Evolutionary conservation across 2,888 invertebrate genomes (phyloP).

Genomic region (Sinelater perroti): DNA sequence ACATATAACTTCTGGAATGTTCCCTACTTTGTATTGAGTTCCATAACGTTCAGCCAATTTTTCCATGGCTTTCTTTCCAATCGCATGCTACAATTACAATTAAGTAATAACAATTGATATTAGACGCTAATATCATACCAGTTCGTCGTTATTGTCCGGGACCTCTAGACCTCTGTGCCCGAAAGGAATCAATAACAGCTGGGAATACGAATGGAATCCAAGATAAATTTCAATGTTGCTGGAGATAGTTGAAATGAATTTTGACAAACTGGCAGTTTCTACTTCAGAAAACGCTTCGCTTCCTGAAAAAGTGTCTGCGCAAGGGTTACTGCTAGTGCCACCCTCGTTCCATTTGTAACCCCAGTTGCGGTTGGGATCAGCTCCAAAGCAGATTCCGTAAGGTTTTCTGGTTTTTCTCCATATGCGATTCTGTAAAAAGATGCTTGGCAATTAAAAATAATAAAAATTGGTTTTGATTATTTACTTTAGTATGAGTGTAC

Average conservation of each 20-base stretch:
- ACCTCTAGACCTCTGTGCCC: slow-evolving; percentile 66
- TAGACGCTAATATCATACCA: slow-evolving; percentile 56
- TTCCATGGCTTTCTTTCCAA: slow-evolving; percentile 54
- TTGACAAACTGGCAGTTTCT: slow-evolving; percentile 66
- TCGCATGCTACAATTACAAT: slow-evolving; percentile 47
- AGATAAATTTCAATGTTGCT: slow-evolving; percentile 69
- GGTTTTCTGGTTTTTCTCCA: slow-evolving; percentile 74
- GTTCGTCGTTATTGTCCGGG: slow-evolving; percentile 65
- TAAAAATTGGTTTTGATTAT: slow-evolving; percentile 45
- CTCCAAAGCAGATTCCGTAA: slow-evolving; percentile 66
- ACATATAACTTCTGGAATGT: slow-evolving; percentile 63
- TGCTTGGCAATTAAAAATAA: background rate
- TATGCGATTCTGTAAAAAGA: slow-evolving; percentile 67
- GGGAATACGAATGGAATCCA: slow-evolving; percentile 76
- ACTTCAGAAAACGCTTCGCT: slow-evolving; percentile 72
- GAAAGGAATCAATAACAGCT: slow-evolving; percentile 72
- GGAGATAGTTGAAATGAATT: slow-evolving; percentile 63
- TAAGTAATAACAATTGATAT: background rate
- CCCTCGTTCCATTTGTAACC: slow-evolving; percentile 71
- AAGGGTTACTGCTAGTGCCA: slow-evolving; percentile 65
- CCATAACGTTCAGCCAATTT: slow-evolving; percentile 57
- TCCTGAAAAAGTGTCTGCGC: slow-evolving; percentile 71
- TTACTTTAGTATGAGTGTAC: slow-evolving; percentile 70
- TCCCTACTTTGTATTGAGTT: slow-evolving; percentile 59
- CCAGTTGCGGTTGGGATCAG: slow-evolving; percentile 83